phyloP scores from a whole-genome alignment of 2,797 vertebrate species.

The Peromyscus attwateri region DNA sequence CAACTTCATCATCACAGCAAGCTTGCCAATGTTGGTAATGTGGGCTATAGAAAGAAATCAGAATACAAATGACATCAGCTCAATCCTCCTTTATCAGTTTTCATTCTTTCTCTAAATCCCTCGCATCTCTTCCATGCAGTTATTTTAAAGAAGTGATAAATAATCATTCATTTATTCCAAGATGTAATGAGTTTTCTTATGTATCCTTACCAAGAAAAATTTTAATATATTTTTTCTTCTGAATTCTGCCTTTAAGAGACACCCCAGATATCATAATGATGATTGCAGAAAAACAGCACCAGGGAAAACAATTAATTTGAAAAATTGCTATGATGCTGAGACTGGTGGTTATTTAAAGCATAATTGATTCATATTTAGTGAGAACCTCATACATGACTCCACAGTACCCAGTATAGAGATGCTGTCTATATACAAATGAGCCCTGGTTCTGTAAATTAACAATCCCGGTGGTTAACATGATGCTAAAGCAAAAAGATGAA shows the following conservation, averaged over 20 bases:
- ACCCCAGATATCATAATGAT: not conserved
- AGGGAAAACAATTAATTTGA: conserved; percentile 39
- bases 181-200: not conserved
- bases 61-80: not conserved
- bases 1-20: not conserved
- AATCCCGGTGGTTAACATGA: not conserved
- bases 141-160: too few species aligned
- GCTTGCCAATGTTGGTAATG: not conserved
- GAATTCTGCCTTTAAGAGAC: not conserved
- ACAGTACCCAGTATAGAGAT: not conserved
- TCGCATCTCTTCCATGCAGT: not conserved
- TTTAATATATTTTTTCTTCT: not conserved
- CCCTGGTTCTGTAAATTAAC: not conserved
- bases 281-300: conserved; percentile 27
- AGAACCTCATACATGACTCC: not conserved
- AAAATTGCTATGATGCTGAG: not conserved
- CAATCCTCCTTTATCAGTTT: not conserved
- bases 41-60: not conserved
- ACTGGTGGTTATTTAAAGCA: not conserved
- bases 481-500: not conserved
- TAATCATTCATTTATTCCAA: not conserved
- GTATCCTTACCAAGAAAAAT: not conserved
- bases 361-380: not conserved
- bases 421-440: not conserved
- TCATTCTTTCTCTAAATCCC: not conserved